phyloP scores from a whole-genome alignment of 2,888 invertebrate genomes.

The Andrena hattorfiana region DNA sequence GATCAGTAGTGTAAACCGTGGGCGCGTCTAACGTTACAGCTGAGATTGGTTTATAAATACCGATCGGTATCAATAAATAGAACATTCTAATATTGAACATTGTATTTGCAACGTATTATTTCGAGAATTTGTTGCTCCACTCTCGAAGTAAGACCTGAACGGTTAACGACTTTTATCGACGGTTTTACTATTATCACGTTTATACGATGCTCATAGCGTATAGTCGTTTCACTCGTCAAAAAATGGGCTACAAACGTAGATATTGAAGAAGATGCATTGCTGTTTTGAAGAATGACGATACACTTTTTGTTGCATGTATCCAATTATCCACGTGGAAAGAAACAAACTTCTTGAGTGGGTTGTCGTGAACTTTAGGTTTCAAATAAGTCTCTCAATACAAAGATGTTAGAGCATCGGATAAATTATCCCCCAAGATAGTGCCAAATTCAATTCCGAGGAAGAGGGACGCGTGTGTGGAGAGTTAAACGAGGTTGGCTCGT shows the following conservation, averaged over 20 bases:
- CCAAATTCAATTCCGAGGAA: conserved; percentile 48
- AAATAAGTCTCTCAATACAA: conserved; percentile 20
- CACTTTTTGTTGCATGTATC: background rate
- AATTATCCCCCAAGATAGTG: conserved; percentile 46
- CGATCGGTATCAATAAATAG: background rate
- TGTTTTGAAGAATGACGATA: background rate
- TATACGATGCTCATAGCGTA: too few species aligned
- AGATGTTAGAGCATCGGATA: conserved; percentile 10
- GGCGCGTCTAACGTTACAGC: too few species aligned
- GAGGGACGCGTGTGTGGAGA: conserved; percentile 28
- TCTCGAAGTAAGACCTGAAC: too few species aligned
- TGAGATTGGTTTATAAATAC: background rate
- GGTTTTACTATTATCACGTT: too few species aligned
- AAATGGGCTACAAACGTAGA: too few species aligned
- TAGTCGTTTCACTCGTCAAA: too few species aligned
- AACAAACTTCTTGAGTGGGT: background rate
- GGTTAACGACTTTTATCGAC: too few species aligned
- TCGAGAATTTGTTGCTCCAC: too few species aligned
- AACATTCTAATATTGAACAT: background rate
- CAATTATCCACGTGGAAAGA: too few species aligned
- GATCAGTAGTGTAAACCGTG: too few species aligned
- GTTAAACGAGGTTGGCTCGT: conserved; percentile 48
- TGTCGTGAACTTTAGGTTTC: background rate
- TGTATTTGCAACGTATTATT: background rate
- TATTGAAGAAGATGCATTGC: too few species aligned